Base-by-base conservation (phyloP, 2,888 invertebrate genomes). In the Tetrapedia diversipes region DNA sequence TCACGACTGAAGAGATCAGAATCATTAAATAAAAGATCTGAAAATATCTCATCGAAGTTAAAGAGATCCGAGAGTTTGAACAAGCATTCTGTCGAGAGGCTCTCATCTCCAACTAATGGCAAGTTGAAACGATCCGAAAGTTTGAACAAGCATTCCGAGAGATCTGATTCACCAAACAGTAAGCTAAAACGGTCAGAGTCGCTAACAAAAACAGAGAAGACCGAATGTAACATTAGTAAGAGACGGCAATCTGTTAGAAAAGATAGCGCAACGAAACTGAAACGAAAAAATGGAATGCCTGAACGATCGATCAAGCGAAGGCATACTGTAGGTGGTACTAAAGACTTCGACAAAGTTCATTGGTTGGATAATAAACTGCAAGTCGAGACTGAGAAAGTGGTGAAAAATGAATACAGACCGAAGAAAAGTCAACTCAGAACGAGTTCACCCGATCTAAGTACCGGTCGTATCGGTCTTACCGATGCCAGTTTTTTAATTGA, bases 241-340 rank as follows among this genome's bases (percentile, higher is more conserved):
- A 94, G 95, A 57, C 94, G 95, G 51, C 92, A 92, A 67, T 89
- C 90, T 2, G 90, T 90, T n/a, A 86, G 91, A 27, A 89, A 91
- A 71, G 95, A 95, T 81, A 90, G 92, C 65, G 88, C 91, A 32
- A 94, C 94, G 64, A 95, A 95, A 90, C 92, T 95, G 71, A 96
- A 96, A 92, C 92, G 96, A 82, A 96, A 96, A 92, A 95, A 95
- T 91, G 96, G 95, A 76, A 95, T 95, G 95, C 95, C 95, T n/a
- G 95, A 95, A 91, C 93, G 95, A 82, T 96, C 96, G 79, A 96
- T 97, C 88, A 97, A 97, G 92, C 94, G 98, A 51, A 94, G 98
- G 34, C 98, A 98, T 92, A 98, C 98, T 0, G 97, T 98, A 10
- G 98, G 98, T 78, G 98, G 98, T 66, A 96, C 97, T n/a, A 97